These are phyloP conservation scores for Passer domesticus DNA, from an alignment of 2,113 vertebrate species.

Conservation along the genomic window DNA sequence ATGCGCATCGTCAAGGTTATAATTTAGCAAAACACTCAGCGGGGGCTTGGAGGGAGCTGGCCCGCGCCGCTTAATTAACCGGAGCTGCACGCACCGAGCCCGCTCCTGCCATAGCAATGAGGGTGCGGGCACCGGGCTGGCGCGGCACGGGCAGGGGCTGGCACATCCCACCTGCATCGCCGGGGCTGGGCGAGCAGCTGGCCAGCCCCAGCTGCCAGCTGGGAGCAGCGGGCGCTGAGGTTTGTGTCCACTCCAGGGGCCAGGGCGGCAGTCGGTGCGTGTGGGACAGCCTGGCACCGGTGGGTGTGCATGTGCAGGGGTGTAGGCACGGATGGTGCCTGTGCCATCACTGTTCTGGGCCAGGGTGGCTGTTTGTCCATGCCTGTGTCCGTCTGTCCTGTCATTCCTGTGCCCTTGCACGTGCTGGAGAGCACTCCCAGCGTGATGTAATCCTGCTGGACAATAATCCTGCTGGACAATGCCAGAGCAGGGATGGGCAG, in stretches of 20 bases:
- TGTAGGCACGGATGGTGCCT: background rate
- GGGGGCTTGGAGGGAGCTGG: background rate
- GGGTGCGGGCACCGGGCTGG: background rate
- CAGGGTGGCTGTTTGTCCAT: background rate
- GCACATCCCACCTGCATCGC: fast-evolving
- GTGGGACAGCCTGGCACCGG: background rate
- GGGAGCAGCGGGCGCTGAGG: background rate
- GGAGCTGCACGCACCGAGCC: background rate
- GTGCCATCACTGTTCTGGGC: fast-evolving
- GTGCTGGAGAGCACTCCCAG: background rate
- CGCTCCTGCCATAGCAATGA: constrained; percentile 35
- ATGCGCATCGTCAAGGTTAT: constrained; percentile 45
- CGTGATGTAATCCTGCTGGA: background rate
- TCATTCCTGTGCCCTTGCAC: background rate
- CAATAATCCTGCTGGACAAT: constrained; percentile 9
- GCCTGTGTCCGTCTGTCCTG: background rate
- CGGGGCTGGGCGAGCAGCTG: fast-evolving
- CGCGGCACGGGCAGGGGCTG: fast-evolving
- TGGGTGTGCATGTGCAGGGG: fast-evolving
- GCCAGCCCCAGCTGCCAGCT: background rate
- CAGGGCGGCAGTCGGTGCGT: background rate
- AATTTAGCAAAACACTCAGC: constrained; percentile 24
- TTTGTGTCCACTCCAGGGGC: background rate
- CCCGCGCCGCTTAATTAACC: background rate
- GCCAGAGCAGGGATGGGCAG: background rate